These are phyloP conservation scores for Phymastichus coffea DNA, from an alignment of 1,140 invertebrate species.

Conservation along the genomic window DNA sequence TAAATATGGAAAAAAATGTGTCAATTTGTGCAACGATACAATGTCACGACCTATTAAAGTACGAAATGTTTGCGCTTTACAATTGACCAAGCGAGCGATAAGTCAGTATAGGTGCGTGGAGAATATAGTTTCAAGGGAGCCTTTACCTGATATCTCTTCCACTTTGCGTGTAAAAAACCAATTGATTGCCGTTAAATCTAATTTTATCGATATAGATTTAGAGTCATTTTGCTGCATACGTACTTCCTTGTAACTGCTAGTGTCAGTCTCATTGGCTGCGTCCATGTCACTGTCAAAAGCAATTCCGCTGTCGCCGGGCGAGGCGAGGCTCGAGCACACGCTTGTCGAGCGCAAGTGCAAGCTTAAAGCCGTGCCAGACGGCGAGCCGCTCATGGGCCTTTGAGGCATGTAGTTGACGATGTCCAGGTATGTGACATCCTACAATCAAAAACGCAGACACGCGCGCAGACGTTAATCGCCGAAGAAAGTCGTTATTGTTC, in stretches of 20 bases:
- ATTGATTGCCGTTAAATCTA: conserved; percentile 5
- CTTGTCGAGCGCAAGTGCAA: conserved; percentile 50
- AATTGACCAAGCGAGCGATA: no score
- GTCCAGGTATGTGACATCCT: conserved; percentile 56
- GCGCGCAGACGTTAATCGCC: no score
- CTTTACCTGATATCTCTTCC: neutral
- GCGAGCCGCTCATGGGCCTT: conserved; percentile 55
- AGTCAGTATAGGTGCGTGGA: neutral
- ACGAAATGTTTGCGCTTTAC: no score
- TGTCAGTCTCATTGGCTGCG: conserved; percentile 51
- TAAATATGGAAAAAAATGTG: neutral
- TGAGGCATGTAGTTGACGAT: conserved; percentile 56
- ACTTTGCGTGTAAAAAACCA: neutral
- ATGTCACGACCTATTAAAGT: no score
- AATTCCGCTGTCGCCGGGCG: conserved; percentile 54
- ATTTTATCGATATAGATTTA: no score
- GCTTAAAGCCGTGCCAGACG: conserved; percentile 49
- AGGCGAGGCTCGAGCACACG: conserved; percentile 53
- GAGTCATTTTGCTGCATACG: no score
- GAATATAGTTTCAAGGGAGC: neutral
- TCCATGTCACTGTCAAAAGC: conserved; percentile 56
- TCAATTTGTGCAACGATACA: no score
- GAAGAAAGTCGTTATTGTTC: no score
- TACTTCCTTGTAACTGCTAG: conserved; percentile 54
- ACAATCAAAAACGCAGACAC: conserved; percentile 10